Evolutionary conservation across 2,888 invertebrate genomes (phyloP).

Genomic region (Nomada fucata): DNA sequence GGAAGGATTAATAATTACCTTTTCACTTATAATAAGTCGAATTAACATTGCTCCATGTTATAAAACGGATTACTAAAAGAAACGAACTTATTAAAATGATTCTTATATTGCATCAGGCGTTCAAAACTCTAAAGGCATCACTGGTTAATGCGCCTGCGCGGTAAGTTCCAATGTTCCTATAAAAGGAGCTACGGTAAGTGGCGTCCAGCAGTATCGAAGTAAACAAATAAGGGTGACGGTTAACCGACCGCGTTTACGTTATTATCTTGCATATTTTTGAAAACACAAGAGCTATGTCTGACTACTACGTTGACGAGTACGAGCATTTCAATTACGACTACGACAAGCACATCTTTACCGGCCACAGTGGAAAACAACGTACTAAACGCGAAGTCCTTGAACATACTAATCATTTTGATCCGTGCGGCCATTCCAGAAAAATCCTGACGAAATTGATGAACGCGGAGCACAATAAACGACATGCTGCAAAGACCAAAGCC

Average conservation of each 20-base stretch:
- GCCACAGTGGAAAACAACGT: constrained; percentile 95
- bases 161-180: constrained; percentile 55
- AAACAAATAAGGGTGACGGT: background rate
- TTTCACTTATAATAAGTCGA: background rate
- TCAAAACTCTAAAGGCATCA: constrained; percentile 34
- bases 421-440: constrained; percentile 97
- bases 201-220: constrained; percentile 38
- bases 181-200: constrained; percentile 64
- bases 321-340: constrained; percentile 97
- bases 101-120: constrained; percentile 16
- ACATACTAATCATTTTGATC: constrained; percentile 96
- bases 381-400: constrained; percentile 94
- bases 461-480: constrained; percentile 92
- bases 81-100: background rate
- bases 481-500: constrained; percentile 81
- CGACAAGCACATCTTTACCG: constrained; percentile 94
- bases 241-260: constrained; percentile 2
- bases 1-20: background rate
- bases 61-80: background rate
- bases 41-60: background rate
- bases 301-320: constrained; percentile 94
- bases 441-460: constrained; percentile 93
- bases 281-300: constrained; percentile 87
- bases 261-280: constrained; percentile 16
- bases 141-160: constrained; percentile 66